Conservation (phyloP, 2,888 invertebrate species). For the Stictocephala bisonia region DNA sequence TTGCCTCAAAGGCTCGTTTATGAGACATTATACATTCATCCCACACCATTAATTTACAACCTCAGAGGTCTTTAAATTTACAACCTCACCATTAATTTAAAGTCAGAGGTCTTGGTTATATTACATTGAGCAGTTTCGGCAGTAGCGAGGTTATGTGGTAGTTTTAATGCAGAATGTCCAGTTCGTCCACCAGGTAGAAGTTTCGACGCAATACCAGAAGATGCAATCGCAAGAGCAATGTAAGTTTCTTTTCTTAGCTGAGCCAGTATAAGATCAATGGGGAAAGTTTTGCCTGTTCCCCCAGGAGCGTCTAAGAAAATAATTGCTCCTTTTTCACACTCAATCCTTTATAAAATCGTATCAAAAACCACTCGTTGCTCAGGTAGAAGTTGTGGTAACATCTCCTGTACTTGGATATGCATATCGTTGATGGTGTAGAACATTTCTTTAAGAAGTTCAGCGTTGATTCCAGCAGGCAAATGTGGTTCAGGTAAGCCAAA, state of each 20-base stretch:
- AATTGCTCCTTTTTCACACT: no score
- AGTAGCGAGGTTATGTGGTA: slow-evolving; percentile 58
- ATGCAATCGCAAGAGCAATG: slow-evolving; percentile 62
- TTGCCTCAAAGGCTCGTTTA: slow-evolving; percentile 61
- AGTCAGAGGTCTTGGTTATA: slow-evolving; percentile 56
- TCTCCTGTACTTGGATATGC: not conserved
- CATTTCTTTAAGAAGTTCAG: no score
- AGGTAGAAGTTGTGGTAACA: not conserved
- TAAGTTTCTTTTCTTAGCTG: slow-evolving; percentile 58
- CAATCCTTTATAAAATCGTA: no score
- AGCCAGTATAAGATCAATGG: slow-evolving; percentile 60
- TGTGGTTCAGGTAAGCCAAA: no score
- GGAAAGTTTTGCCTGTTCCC: slow-evolving; percentile 63
- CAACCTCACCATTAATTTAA: no score
- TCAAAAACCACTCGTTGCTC: slow-evolving; percentile 30
- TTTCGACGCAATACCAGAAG: slow-evolving; percentile 63
- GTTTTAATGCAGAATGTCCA: slow-evolving; percentile 62
- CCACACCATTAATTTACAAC: slow-evolving; percentile 62
- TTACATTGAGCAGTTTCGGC: slow-evolving; percentile 58
- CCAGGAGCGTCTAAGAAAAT: slow-evolving; percentile 64
- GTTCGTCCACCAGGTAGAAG: slow-evolving; percentile 63
- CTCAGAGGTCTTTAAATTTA: slow-evolving; percentile 59
- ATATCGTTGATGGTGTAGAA: not conserved
- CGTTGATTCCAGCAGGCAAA: no score
- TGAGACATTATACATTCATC: slow-evolving; percentile 64